Evolutionary conservation across 1,140 invertebrate genomes (phyloP), one percentile per base, ranked within the genome.

Genomic region (Magallana gigas): DNA sequence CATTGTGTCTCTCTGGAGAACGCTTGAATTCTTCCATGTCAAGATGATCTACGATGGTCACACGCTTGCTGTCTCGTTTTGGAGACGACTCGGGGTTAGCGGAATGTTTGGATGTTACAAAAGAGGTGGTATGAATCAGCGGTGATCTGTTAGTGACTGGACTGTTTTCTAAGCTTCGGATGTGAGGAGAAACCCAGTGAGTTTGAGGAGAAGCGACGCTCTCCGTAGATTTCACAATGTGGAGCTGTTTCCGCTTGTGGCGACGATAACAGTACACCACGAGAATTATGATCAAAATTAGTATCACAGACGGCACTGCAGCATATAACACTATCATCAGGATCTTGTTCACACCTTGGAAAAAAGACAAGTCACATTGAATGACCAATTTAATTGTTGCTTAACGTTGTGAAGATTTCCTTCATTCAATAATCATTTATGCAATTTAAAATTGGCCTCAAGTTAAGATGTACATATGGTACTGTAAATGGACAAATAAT

Each of bases 161-260:
- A 83, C 88, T 85, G n/a, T 76, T 68, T 18, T 89, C 88, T n/a
- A 86, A n/a, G 48, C 68, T 87, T 48, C 88, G 18, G 18, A 89
- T 89, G 29, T 89, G 88, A 18, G 88, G 88, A 48, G 88, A 89
- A 58, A 89, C 86, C 88, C 88, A 89, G 9, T 89, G 88, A n/a
- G 88, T 89, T 64, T 89, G 88, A 83, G 85, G 83, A 8, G 83
- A 64, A 11, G 64, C 82, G 58, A 87, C 83, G 12, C 60, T 23
- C 60, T 89, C 88, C 48, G 68, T 36, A 23, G 68, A 85, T 68
- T 87, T 89, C 18, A 85, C 71, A 14, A 89, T 76, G 68, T 87
- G 84, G 4, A 87, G 84, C 76, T 87, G 85, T 62, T 84, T 85
- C 58, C 62, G 18, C 59, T 81, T 81, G 57, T 87, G 84, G 11